These are phyloP conservation scores for Microtus pennsylvanicus DNA, from an alignment of 2,113 vertebrate species.

Conservation along the genomic window DNA sequence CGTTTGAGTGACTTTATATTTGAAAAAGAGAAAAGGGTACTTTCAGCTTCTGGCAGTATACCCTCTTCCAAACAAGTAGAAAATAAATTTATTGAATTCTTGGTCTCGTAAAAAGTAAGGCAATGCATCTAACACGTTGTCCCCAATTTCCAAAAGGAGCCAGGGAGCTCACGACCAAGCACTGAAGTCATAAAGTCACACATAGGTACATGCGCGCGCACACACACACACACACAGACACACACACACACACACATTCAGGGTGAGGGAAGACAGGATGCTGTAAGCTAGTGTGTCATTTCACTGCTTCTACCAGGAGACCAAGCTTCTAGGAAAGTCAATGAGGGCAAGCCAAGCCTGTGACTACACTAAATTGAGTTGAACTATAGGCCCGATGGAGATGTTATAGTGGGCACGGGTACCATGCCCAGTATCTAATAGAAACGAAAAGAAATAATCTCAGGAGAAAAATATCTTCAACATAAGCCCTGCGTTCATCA, in stretches of 20 bases:
- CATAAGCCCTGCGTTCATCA: not conserved
- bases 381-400: not conserved
- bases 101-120: not conserved
- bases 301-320: not conserved
- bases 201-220: no score
- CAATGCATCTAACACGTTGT: not conserved
- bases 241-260: not conserved
- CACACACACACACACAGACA: not conserved
- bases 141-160: not conserved
- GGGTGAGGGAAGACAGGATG: not conserved
- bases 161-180: not conserved
- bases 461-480: not conserved
- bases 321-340: not conserved
- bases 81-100: slow-evolving; percentile 37
- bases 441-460: slow-evolving; percentile 11
- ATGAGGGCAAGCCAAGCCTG: not conserved
- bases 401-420: not conserved
- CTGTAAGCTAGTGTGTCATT: not conserved
- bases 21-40: not conserved
- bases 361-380: not conserved
- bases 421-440: not conserved
- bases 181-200: not conserved
- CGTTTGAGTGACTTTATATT: not conserved
- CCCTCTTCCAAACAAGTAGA: not conserved
- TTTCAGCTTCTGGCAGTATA: not conserved